Evolutionary conservation across 1,140 invertebrate genomes (phyloP).

Genomic region (Globodera ellingtonae): DNA sequence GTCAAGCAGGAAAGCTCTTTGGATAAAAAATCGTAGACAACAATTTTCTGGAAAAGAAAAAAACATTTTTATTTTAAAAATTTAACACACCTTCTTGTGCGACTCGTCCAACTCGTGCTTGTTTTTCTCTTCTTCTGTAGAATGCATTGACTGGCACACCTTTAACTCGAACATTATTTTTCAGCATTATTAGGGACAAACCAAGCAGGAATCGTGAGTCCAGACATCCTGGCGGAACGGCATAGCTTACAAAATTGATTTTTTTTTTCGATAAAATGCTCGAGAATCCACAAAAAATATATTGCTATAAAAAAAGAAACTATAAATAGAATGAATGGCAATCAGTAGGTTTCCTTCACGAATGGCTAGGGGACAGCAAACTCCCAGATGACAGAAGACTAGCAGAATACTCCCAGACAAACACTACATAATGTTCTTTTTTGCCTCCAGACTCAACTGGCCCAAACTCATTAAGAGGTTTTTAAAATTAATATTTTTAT

Average conservation of each 20-base stretch:
- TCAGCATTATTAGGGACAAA: not conserved
- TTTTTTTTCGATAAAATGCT: too few species aligned
- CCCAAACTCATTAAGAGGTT: too few species aligned
- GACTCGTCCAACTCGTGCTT: conserved; percentile 35
- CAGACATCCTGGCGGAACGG: conserved; percentile 31
- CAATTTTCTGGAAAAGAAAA: conserved; percentile 39
- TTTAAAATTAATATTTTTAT: too few species aligned
- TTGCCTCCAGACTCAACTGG: too few species aligned
- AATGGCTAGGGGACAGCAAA: too few species aligned
- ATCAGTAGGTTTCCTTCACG: too few species aligned
- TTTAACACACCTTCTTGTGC: conserved; percentile 32
- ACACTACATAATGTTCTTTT: too few species aligned
- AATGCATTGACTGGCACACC: conserved; percentile 40
- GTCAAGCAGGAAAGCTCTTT: conserved; percentile 33
- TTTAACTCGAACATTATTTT: not conserved
- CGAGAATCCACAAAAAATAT: too few species aligned
- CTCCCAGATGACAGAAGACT: too few species aligned
- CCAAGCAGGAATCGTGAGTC: conserved; percentile 30
- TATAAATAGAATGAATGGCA: too few species aligned
- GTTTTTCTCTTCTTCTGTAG: conserved; percentile 34
- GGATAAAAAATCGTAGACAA: conserved; percentile 39
- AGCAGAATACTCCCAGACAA: too few species aligned
- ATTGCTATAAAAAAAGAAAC: too few species aligned
- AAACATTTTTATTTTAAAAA: conserved; percentile 4
- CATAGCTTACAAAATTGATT: not conserved